phyloP scores from a whole-genome alignment of 1,140 invertebrate species.

The Heliconius hermathena region DNA sequence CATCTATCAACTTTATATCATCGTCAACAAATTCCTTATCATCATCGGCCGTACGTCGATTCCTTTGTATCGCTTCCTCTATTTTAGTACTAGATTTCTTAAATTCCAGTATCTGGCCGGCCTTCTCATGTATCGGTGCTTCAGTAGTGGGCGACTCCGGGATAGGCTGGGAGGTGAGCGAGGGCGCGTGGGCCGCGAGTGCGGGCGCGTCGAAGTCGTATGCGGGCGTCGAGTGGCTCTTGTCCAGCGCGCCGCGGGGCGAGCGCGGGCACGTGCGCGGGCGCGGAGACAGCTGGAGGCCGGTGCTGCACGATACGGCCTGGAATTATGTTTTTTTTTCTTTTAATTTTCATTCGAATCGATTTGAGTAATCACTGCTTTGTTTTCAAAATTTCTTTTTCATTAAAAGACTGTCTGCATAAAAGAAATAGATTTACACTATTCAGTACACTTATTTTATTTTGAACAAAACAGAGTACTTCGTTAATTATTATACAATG shows the following conservation, averaged over 20 bases:
- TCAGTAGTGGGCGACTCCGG: conserved; percentile 21
- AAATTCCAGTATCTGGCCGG: conserved; percentile 68
- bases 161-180: conserved; percentile 49
- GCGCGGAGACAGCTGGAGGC: conserved; percentile 84
- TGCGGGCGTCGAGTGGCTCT: conserved; percentile 89
- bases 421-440: no score
- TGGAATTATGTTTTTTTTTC: conserved; percentile 24
- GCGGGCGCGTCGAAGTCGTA: conserved; percentile 84
- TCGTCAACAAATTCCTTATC: conserved; percentile 21
- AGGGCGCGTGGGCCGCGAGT: conserved; percentile 54
- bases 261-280: conserved; percentile 83
- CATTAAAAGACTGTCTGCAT: no score
- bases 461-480: no score
- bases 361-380: no score
- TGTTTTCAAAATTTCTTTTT: no score
- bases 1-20: conserved; percentile 30
- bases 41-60: conserved; percentile 32
- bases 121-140: conserved; percentile 50
- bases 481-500: no score
- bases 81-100: conserved; percentile 71
- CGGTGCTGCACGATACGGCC: conserved; percentile 86
- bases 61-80: conserved; percentile 64
- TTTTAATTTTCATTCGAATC: not conserved
- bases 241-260: conserved; percentile 85
- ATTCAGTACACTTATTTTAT: no score